Percentiles rank a stretch among this genome's conserved stretches.
These are phyloP conservation scores for Anorthoa munda DNA, from an alignment of 2,888 invertebrate species.

Conservation along the genomic window DNA sequence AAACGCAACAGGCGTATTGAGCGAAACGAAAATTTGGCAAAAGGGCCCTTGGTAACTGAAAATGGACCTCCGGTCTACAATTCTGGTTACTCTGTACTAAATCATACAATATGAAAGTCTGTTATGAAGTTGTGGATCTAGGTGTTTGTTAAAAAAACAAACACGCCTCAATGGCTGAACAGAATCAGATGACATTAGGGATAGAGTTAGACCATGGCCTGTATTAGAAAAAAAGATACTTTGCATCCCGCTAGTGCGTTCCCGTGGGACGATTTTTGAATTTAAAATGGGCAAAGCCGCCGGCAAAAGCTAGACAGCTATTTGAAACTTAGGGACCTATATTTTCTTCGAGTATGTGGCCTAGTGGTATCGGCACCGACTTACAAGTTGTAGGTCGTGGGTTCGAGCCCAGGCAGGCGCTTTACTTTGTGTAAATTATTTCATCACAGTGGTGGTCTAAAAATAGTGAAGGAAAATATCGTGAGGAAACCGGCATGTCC, in stretches of 20 bases:
- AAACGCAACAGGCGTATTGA: conserved; percentile 3
- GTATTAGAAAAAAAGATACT: not conserved
- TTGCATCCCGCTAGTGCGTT: not conserved
- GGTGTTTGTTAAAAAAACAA: not conserved
- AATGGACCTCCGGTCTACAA: not conserved
- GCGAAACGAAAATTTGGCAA: not conserved
- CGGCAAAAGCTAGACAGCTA: too few species aligned
- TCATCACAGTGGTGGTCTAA: too few species aligned
- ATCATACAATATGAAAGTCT: too few species aligned
- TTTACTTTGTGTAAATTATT: too few species aligned
- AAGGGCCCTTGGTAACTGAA: not conserved
- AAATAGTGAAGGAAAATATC: too few species aligned
- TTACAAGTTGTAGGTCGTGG: too few species aligned
- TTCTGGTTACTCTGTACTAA: not conserved
- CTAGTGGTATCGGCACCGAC: too few species aligned
- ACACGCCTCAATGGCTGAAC: not conserved
- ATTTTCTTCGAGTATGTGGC: too few species aligned
- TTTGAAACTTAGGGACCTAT: too few species aligned
- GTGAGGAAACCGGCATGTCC: too few species aligned
- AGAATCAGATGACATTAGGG: not conserved
- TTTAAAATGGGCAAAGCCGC: not conserved
- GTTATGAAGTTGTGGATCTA: not conserved
- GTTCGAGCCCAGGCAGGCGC: too few species aligned
- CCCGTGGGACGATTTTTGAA: not conserved
- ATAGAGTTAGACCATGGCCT: not conserved